These are phyloP conservation scores for Bovichtus variegatus DNA, from an alignment of 2,797 vertebrate genomes.

Conservation along the genomic window DNA sequence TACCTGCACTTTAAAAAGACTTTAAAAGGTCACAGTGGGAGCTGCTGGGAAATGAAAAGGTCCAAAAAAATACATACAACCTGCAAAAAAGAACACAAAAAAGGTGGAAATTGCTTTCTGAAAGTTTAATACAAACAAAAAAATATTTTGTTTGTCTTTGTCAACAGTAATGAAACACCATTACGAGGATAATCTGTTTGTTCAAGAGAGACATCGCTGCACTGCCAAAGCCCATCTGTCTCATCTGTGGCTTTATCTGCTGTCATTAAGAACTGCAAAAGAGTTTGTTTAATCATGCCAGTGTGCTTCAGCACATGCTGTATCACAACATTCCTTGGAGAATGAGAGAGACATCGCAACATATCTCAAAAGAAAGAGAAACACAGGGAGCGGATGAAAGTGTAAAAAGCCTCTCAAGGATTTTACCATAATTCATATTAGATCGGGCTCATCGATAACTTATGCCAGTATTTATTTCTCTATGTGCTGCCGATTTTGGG, in stretches of 20 bases:
- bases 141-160: not conserved
- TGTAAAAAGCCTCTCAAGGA: constrained; percentile 33
- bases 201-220: constrained; percentile 20
- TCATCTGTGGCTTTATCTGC: constrained; percentile 42
- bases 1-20: constrained; percentile 57
- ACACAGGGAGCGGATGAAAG: constrained; percentile 35
- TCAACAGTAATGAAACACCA: constrained; percentile 26
- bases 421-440: constrained; percentile 10
- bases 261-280: constrained; percentile 39
- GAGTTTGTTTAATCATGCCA: constrained; percentile 50
- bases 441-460: constrained; percentile 16
- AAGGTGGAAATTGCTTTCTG: not conserved
- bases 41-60: not conserved
- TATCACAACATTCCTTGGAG: constrained; percentile 18
- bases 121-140: not conserved
- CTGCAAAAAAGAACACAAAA: not conserved
- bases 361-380: constrained; percentile 44
- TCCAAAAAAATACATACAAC: not conserved
- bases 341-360: constrained; percentile 28
- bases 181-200: constrained; percentile 41
- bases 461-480: constrained; percentile 43
- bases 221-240: constrained; percentile 41
- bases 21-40: constrained; percentile 60
- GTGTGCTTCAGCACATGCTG: constrained; percentile 38
- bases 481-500: constrained; percentile 43